These are phyloP conservation scores for Elegia similella DNA, from an alignment of 2,888 invertebrate genomes.

Conservation along the genomic window DNA sequence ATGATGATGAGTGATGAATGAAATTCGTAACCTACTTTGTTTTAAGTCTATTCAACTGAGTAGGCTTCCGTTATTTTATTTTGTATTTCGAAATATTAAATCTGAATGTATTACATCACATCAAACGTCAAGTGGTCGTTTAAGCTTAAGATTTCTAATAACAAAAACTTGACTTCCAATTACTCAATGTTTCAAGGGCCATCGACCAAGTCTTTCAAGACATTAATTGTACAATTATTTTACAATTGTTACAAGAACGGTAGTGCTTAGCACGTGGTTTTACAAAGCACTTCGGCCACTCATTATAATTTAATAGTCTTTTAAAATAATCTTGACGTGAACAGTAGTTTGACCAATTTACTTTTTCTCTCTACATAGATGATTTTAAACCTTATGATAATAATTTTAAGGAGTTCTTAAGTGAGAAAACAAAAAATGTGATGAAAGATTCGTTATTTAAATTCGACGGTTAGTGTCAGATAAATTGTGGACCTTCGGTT, in stretches of 20 bases:
- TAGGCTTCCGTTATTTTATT: not conserved
- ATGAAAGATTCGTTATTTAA: constrained; percentile 71
- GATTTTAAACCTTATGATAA: constrained; percentile 31
- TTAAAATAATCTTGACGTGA: constrained; percentile 64
- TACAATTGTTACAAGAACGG: constrained; percentile 72
- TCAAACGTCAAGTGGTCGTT: constrained; percentile 21
- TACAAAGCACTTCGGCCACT: constrained; percentile 71
- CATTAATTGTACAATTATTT: constrained; percentile 80
- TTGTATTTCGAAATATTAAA: not conserved
- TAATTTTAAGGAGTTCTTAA: constrained; percentile 23
- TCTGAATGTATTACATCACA: not conserved
- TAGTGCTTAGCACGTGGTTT: constrained; percentile 78
- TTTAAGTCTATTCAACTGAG: not conserved
- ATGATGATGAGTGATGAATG: too few species aligned
- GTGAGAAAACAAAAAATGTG: constrained; percentile 36
- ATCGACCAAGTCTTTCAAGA: constrained; percentile 53
- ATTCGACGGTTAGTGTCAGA: constrained; percentile 72
- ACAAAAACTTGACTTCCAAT: constrained; percentile 65
- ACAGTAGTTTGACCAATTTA: constrained; percentile 45
- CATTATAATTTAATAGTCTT: constrained; percentile 79
- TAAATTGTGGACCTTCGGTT: constrained; percentile 75
- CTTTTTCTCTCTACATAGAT: constrained; percentile 3
- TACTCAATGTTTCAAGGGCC: constrained; percentile 67
- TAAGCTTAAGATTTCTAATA: constrained; percentile 40
- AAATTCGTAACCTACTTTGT: not conserved